Base-by-base conservation (phyloP, 2,888 invertebrate species). In the Ctena decussata region DNA sequence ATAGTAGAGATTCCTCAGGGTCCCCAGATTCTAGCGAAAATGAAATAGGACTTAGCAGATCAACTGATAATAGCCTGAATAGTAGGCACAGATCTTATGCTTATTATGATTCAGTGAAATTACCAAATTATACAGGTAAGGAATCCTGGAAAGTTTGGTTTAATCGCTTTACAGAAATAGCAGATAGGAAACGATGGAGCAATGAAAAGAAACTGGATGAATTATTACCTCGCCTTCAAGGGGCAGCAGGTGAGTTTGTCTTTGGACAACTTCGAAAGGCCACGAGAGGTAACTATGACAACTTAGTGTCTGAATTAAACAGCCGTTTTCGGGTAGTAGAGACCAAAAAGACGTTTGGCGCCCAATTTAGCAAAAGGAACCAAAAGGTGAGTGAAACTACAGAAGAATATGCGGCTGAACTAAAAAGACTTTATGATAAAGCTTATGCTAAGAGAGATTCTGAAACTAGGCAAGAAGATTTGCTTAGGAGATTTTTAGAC, bases 401-500 rank as follows among this genome's bases (percentile, higher is more conserved):
- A 0, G 46, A 53, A 15, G 53, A 74, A 49, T 32, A 74, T 74
- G 65, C 80, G 15, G 73, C 80, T 18, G 80, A 80, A 21, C 24
- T 74, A 3, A 80, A 74, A 35, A 30, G 44, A 39, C 39, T 80
- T 0, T 49, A 74, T 49, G 74, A 53, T 65, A 71, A 41, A 46
- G 74, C 41, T 24, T 39, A 71, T 41, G 8, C 39, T 27, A 3
- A 71, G 5, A 35, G 71, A 21, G 71, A 71, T 41, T 41, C 39
- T 37, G 39, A 27, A n/a, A 71, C 71, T 6, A 71, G 71, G 21
- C 39, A 37, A 24, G 71, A 71, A 71, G 71, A 71, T 46, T 18
- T 80, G 32, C 74, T 80, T n/a, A 41, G 74, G 72, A 57, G 37
- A 41, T 80, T 74, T 41, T 32, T 80, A n/a, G 80, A 80, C 37